phyloP scores from a whole-genome alignment of 2,113 vertebrate species.

The Eurystomus gularis region DNA sequence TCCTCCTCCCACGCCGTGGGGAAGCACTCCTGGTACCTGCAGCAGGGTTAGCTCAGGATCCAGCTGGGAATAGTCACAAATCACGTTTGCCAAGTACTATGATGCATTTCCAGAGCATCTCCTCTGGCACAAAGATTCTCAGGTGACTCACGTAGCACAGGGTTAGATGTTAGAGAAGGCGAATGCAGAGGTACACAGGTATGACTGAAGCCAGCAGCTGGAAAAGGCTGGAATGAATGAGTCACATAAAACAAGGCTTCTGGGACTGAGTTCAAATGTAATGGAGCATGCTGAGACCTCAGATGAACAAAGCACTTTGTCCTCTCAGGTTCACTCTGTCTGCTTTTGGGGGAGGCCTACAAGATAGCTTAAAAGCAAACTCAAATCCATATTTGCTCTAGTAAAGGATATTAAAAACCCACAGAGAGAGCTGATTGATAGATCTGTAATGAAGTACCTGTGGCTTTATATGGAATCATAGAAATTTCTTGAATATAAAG shows the following conservation, averaged over 20 bases:
- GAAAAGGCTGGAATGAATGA: neutral
- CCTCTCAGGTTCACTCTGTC: neutral
- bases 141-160: fast-evolving
- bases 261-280: neutral
- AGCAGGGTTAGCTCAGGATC: neutral
- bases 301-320: neutral
- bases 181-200: neutral
- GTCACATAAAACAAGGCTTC: neutral
- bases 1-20: fast-evolving
- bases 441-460: neutral
- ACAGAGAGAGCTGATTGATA: neutral
- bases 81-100: neutral
- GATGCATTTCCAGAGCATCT: neutral
- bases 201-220: neutral
- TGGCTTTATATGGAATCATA: neutral
- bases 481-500: neutral
- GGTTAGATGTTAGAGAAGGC: neutral
- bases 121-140: neutral
- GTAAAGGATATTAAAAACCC: neutral
- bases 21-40: neutral
- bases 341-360: fast-evolving
- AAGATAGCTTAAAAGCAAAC: neutral
- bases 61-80: neutral
- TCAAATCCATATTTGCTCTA: neutral
- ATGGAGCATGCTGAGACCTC: neutral